A percentile compares a stretch with the other conserved stretches of the same genome.
Conservation (phyloP, 92 coral and sea anemone species). For the Parazoanthus swiftii region DNA sequence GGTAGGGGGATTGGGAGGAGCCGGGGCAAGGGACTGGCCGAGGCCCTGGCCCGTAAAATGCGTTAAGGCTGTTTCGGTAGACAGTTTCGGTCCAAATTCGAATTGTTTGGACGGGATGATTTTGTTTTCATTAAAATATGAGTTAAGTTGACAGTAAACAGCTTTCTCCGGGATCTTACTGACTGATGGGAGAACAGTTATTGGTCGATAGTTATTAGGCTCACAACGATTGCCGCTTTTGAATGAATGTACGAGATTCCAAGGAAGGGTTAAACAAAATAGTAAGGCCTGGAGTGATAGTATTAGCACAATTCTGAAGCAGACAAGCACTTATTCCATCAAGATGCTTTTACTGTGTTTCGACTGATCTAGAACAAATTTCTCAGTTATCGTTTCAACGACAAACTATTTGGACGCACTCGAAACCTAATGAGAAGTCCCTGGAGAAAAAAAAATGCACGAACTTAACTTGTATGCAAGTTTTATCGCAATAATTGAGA, state of each 20-base stretch:
- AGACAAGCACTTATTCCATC: background rate
- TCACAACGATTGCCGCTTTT: background rate
- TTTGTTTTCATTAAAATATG: background rate
- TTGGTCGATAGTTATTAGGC: background rate
- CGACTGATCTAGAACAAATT: too few relatives aligned
- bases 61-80: background rate
- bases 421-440: too few relatives aligned
- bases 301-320: background rate
- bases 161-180: background rate
- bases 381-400: too few relatives aligned
- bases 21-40: too few relatives aligned
- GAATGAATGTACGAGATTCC: background rate
- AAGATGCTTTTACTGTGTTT: background rate
- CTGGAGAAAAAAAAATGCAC: too few relatives aligned
- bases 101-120: background rate
- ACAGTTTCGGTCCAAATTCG: background rate
- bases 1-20: too few relatives aligned
- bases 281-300: background rate
- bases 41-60: background rate
- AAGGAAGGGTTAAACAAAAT: background rate
- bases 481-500: too few relatives aligned
- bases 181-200: too few relatives aligned
- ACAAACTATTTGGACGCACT: too few relatives aligned
- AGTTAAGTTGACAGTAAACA: background rate
- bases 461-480: too few relatives aligned